Conservation (phyloP, 2,113 vertebrate genomes). For the Ancistrus triradiatus region DNA sequence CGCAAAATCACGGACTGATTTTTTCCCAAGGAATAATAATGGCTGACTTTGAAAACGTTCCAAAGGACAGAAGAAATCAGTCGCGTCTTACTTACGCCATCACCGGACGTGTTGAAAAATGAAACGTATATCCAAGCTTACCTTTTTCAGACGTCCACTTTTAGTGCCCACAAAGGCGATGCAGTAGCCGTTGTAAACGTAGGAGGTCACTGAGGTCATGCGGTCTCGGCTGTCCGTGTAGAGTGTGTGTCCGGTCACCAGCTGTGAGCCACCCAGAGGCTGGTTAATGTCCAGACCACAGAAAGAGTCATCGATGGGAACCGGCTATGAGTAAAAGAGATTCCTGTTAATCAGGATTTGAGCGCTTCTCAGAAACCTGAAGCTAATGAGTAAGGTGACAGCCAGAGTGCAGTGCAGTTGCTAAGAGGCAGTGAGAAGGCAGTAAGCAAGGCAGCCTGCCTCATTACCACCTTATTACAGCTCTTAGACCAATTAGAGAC, state of each 20-base stretch:
- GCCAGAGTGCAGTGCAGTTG: background rate
- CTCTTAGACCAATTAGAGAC: background rate
- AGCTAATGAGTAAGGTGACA: too few relatives aligned
- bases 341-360: background rate
- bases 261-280: slow-evolving; percentile 86
- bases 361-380: too few relatives aligned
- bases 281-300: slow-evolving; percentile 98
- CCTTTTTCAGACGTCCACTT: slow-evolving; percentile 93
- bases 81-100: background rate
- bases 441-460: background rate
- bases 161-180: slow-evolving; percentile 96
- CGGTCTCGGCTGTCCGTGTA: slow-evolving; percentile 89
- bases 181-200: slow-evolving; percentile 92
- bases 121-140: slow-evolving; percentile 54
- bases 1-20: background rate
- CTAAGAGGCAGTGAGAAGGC: too few relatives aligned
- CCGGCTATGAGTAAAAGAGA: slow-evolving; percentile 72
- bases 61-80: background rate
- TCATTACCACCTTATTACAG: background rate
- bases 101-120: background rate
- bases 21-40: background rate
- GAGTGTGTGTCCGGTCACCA: slow-evolving; percentile 86
- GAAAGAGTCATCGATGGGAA: slow-evolving; percentile 96
- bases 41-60: background rate
- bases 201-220: slow-evolving; percentile 93